phyloP scores from a whole-genome alignment of 2,113 vertebrate species.

The Lycaon pictus region DNA sequence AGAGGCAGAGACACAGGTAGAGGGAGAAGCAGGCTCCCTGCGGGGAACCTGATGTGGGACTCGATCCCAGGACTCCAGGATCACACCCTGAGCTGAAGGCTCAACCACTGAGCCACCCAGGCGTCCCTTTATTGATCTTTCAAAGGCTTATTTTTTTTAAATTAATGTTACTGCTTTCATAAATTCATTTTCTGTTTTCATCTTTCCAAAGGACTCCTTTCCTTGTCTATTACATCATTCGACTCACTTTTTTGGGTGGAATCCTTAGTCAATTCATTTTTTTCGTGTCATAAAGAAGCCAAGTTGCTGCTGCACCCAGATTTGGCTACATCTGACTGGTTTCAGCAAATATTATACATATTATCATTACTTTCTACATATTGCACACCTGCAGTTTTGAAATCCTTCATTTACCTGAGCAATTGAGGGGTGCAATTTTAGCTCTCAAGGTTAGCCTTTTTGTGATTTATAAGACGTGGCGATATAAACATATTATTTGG shows the following conservation, averaged over 20 bases:
- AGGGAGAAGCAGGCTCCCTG: too few species aligned
- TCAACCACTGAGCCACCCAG: too few species aligned
- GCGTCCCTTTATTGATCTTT: not conserved
- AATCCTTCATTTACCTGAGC: conserved; percentile 6
- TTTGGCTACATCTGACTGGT: not conserved
- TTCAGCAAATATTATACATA: not conserved
- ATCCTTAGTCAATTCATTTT: not conserved
- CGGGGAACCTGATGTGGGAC: too few species aligned
- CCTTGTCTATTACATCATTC: not conserved
- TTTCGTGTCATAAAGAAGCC: not conserved
- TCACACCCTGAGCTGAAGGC: too few species aligned
- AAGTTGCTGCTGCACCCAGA: not conserved
- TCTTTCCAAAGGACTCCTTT: conserved; percentile 7
- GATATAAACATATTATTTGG: not conserved
- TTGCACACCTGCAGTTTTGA: not conserved
- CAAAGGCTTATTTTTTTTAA: not conserved
- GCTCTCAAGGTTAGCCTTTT: not conserved
- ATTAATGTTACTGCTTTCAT: not conserved
- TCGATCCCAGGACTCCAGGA: too few species aligned
- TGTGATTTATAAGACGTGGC: not conserved
- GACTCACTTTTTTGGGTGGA: not conserved
- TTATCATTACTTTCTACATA: not conserved
- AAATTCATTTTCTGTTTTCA: not conserved
- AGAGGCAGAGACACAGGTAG: too few species aligned
- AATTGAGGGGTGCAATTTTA: not conserved